Evolutionary conservation across 2,888 invertebrate species (phyloP).

Genomic region (Tenthredo mesomela): DNA sequence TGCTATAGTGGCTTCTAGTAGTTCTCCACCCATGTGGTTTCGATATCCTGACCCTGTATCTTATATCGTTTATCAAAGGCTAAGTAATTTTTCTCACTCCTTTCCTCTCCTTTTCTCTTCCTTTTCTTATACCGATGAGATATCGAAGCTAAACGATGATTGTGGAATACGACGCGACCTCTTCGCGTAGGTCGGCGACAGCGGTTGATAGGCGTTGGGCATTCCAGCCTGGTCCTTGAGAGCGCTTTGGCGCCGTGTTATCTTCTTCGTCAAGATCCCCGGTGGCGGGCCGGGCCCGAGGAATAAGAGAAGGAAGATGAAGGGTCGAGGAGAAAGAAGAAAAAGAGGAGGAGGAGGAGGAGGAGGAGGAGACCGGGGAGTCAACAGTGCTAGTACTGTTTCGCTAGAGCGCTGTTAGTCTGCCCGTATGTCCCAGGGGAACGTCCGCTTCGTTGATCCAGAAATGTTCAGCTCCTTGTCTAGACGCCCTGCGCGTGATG

Average conservation of each 20-base stretch:
- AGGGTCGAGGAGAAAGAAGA: slow-evolving; percentile 1
- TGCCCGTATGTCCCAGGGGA: slow-evolving; percentile 26
- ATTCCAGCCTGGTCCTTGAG: slow-evolving; percentile 52
- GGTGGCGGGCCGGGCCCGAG: slow-evolving; percentile 54
- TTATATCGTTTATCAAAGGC: neutral
- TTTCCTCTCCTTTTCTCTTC: neutral
- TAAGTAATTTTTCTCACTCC: slow-evolving; percentile 26
- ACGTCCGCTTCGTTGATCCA: slow-evolving; percentile 38
- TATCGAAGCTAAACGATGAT: slow-evolving; percentile 34
- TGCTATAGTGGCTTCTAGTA: neutral
- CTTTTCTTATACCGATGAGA: slow-evolving; percentile 10
- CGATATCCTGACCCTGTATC: neutral
- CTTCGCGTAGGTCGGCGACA: slow-evolving; percentile 12
- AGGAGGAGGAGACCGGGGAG: slow-evolving; percentile 29
- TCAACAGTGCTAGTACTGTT: slow-evolving; percentile 48
- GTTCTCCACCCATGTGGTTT: neutral
- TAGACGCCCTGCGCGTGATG: slow-evolving; percentile 22
- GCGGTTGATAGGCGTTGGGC: slow-evolving; percentile 49
- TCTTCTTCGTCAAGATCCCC: slow-evolving; percentile 75
- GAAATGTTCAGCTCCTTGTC: slow-evolving; percentile 38
- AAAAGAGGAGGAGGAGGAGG: neutral
- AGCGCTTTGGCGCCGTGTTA: slow-evolving; percentile 74
- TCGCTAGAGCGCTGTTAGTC: slow-evolving; percentile 39
- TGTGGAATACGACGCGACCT: slow-evolving; percentile 33
- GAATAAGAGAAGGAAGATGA: slow-evolving; percentile 1